Conservation (phyloP, 2,113 vertebrate species). For the Uropsilus gracilis region DNA sequence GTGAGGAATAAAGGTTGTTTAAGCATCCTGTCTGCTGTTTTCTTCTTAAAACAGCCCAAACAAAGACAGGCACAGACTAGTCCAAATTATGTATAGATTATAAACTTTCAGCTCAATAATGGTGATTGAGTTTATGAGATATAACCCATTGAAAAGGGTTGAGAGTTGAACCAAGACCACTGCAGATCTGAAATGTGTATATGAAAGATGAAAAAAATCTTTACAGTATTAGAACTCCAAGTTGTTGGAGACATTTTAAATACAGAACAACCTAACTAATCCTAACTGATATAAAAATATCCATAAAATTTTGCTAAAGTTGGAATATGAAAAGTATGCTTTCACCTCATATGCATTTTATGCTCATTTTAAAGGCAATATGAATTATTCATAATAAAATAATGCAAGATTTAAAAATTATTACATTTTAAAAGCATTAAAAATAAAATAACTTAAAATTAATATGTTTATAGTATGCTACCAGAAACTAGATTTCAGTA, state of each 20-base stretch:
- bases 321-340: neutral
- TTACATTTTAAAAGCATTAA: conserved; percentile 9
- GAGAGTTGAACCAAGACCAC: neutral
- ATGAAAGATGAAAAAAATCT: neutral
- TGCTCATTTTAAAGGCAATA: neutral
- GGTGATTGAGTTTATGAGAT: neutral
- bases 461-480: conserved; percentile 20
- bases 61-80: neutral
- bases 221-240: neutral
- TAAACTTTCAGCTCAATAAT: neutral
- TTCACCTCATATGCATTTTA: neutral
- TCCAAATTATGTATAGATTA: neutral
- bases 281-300: neutral
- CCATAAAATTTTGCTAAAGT: conserved; percentile 8
- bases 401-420: neutral
- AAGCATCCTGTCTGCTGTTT: neutral
- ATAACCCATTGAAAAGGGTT: neutral
- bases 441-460: conserved; percentile 48
- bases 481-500: conserved; percentile 17
- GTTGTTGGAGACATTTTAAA: neutral
- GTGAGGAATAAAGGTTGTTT: neutral
- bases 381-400: conserved; percentile 43
- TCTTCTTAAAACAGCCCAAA: neutral
- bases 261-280: neutral
- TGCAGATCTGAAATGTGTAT: neutral